phyloP scores from a whole-genome alignment of 2,797 vertebrate species.

The Arnoldichthys spilopterus region DNA sequence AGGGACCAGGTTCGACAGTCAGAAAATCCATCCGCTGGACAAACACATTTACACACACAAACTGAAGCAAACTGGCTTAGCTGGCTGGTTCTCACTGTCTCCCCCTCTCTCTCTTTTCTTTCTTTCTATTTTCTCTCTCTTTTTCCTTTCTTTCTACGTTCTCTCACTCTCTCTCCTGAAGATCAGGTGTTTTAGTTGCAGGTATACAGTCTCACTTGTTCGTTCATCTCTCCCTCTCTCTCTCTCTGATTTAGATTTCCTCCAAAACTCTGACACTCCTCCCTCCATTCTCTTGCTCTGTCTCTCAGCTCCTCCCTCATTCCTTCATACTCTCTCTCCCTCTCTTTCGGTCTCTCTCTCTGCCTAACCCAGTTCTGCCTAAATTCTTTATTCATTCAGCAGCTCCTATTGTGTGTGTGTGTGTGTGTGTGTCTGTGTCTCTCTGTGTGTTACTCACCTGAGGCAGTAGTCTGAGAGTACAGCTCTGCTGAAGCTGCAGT shows the following conservation, averaged over 20 bases:
- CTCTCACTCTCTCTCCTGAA: slow-evolving; percentile 59
- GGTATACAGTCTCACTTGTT: slow-evolving; percentile 14
- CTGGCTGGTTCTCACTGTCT: not conserved
- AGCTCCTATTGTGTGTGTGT: no score
- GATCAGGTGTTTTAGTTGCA: slow-evolving; percentile 23
- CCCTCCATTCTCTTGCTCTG: not conserved
- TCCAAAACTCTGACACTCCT: not conserved
- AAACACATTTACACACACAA: slow-evolving; percentile 24
- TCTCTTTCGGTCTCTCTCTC: slow-evolving; percentile 21
- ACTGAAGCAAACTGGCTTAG: not conserved
- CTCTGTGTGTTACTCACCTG: slow-evolving; percentile 38
- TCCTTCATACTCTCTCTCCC: slow-evolving; percentile 30
- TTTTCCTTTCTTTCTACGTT: no score
- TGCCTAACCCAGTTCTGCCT: slow-evolving; percentile 46
- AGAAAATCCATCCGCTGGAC: slow-evolving; percentile 36
- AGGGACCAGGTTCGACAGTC: slow-evolving; percentile 1
- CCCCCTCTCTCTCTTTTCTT: slow-evolving; percentile 51
- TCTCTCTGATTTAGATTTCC: slow-evolving; percentile 30
- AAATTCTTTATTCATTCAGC: slow-evolving; percentile 64
- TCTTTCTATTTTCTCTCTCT: slow-evolving; percentile 52
- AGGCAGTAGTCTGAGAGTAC: slow-evolving; percentile 14
- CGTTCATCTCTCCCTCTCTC: slow-evolving; percentile 56
- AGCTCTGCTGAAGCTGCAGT: not conserved
- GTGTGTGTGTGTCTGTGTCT: no score
- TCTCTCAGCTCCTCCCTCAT: slow-evolving; percentile 38